Evolutionary conservation across 2,888 invertebrate genomes (phyloP).

Genomic region (Cactoblastis cactorum): DNA sequence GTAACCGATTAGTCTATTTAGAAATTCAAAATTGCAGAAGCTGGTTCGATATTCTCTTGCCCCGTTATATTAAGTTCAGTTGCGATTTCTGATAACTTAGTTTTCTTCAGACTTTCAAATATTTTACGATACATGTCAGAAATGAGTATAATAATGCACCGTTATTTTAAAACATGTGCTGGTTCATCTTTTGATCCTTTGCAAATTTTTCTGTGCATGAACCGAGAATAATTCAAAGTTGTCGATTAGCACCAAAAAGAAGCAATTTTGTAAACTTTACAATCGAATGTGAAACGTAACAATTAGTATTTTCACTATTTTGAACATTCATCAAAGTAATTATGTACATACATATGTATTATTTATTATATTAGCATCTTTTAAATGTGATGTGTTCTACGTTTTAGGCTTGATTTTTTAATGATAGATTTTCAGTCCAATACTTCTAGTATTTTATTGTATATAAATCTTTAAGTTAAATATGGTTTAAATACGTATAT

Average conservation of each 20-base stretch:
- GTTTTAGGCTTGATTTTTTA: too few species aligned
- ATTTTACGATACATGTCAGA: constrained; percentile 55
- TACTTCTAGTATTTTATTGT: too few species aligned
- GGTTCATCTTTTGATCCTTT: constrained; percentile 2
- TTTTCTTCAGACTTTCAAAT: constrained; percentile 61
- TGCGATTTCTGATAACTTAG: constrained; percentile 41
- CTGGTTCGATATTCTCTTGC: constrained; percentile 14
- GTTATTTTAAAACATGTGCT: constrained; percentile 4
- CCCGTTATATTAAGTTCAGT: constrained; percentile 1
- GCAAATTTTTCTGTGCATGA: constrained; percentile 41
- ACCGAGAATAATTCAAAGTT: constrained; percentile 51
- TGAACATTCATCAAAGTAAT: not conserved
- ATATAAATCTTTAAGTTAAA: too few species aligned
- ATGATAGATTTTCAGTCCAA: too few species aligned
- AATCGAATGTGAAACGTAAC: constrained; percentile 3
- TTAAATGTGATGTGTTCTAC: too few species aligned
- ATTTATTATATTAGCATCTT: too few species aligned
- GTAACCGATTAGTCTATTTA: not conserved
- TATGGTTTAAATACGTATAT: too few species aligned
- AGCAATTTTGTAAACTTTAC: constrained; percentile 33
- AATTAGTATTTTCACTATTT: not conserved
- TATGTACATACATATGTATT: too few species aligned
- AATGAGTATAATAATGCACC: constrained; percentile 22
- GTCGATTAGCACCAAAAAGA: constrained; percentile 24
- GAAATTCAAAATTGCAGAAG: constrained; percentile 20